These are phyloP conservation scores for Gari tellinella DNA, from an alignment of 2,888 invertebrate genomes.

Conservation along the genomic window DNA sequence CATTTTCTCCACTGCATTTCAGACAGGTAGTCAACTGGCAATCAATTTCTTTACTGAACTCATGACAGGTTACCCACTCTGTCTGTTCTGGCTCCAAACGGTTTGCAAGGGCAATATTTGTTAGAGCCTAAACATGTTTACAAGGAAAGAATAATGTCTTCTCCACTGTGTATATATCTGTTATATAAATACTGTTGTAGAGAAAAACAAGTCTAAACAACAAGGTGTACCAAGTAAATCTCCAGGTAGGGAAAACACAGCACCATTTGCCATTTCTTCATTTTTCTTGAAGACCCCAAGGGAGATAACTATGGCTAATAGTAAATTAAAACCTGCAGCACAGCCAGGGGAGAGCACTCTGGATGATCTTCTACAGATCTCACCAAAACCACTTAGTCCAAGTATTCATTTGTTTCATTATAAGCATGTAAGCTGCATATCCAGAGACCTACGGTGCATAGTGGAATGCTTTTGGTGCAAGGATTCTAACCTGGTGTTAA, in stretches of 20 bases:
- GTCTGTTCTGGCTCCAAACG: too few species aligned
- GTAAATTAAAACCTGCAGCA: not conserved
- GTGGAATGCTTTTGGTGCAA: not conserved
- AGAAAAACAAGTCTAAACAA: not conserved
- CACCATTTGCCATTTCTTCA: not conserved
- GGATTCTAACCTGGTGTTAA: not conserved
- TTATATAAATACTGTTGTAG: conserved; percentile 11
- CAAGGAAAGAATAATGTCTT: too few species aligned
- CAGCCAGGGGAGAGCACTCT: conserved; percentile 11
- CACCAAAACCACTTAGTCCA: conserved; percentile 28
- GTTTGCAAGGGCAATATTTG: too few species aligned
- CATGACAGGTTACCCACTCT: too few species aligned
- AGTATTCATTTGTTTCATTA: conserved; percentile 20
- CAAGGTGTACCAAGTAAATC: conserved; percentile 10
- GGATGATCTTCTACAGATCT: not conserved
- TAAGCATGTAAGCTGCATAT: conserved; percentile 5
- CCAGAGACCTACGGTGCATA: not conserved
- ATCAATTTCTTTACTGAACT: too few species aligned
- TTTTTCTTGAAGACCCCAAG: conserved; percentile 8
- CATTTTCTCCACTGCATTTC: too few species aligned
- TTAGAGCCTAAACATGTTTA: too few species aligned
- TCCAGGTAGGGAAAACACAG: conserved; percentile 13
- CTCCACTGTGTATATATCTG: too few species aligned
- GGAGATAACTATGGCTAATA: not conserved
- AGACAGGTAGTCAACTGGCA: too few species aligned